phyloP scores from a whole-genome alignment of 1,140 invertebrate species.

The Lordiphosa mommai region DNA sequence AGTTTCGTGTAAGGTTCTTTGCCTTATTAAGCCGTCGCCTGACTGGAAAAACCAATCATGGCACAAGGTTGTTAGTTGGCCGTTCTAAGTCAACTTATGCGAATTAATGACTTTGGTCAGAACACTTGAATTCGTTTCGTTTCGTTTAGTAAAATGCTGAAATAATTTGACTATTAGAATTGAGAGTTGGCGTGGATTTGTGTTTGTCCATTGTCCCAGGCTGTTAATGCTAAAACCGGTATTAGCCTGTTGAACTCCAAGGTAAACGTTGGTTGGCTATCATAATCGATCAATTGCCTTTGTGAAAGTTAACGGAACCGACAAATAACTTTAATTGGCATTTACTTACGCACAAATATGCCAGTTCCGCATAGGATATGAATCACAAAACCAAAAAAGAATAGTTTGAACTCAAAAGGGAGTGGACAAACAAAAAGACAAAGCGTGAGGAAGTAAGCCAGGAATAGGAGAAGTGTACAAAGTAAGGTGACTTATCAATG shows the following conservation, averaged over 20 bases:
- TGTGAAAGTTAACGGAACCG: constrained; percentile 42
- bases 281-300: constrained; percentile 23
- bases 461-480: too few relatives aligned
- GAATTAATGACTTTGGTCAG: constrained; percentile 67
- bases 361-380: constrained; percentile 14
- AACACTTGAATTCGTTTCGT: constrained; percentile 50
- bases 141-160: constrained; percentile 10
- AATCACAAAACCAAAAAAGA: background rate
- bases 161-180: constrained; percentile 8
- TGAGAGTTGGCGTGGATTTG: constrained; percentile 6
- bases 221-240: constrained; percentile 4
- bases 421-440: too few relatives aligned
- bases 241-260: constrained; percentile 19
- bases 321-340: constrained; percentile 5
- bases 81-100: constrained; percentile 60
- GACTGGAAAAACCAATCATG: constrained; percentile 54
- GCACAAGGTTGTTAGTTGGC: constrained; percentile 64
- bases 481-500: too few relatives aligned
- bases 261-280: constrained; percentile 8
- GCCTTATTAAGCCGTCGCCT: constrained; percentile 60
- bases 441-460: too few relatives aligned
- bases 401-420: background rate
- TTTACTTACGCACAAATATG: constrained; percentile 2
- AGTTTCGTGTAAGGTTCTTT: constrained; percentile 60
- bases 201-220: background rate